These are phyloP conservation scores for Thunnus maccoyii DNA, from an alignment of 2,113 vertebrate species.

Conservation along the genomic window DNA sequence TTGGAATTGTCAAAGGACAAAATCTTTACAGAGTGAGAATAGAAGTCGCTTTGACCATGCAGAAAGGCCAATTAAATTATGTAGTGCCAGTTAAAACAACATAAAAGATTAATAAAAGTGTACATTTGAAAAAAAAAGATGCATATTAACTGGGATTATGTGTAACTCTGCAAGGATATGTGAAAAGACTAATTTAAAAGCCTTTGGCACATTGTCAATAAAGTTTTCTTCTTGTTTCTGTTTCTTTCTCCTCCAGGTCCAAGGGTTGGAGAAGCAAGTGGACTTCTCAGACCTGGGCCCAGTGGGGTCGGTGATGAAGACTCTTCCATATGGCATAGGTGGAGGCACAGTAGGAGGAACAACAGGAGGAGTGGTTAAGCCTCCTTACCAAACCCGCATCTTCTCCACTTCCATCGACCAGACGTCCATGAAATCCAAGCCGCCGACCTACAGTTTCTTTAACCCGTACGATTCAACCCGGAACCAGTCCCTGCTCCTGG, in stretches of 20 bases:
- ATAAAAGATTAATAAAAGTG: no score
- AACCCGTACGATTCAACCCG: constrained; percentile 87
- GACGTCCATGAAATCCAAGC: constrained; percentile 84
- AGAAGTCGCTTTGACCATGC: neutral
- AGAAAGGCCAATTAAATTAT: neutral
- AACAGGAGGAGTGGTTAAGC: constrained; percentile 81
- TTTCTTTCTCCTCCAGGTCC: constrained; percentile 80
- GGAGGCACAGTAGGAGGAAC: constrained; percentile 67
- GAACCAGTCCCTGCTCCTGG: constrained; percentile 84
- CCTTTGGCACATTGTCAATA: neutral
- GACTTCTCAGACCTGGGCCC: constrained; percentile 90
- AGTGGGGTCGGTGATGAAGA: constrained; percentile 85
- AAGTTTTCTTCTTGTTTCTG: constrained; percentile 9
- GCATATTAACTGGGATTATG: no score
- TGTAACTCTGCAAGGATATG: neutral
- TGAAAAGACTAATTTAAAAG: neutral
- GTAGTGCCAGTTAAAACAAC: neutral
- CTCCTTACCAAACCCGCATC: constrained; percentile 83
- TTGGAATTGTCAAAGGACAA: no score
- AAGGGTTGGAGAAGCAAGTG: constrained; percentile 88
- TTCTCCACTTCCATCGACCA: constrained; percentile 83
- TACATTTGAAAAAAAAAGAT: no score
- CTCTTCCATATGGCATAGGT: constrained; percentile 83
- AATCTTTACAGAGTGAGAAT: neutral
- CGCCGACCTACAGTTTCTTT: constrained; percentile 81